These are phyloP conservation scores for Alviniconcha strummeri DNA, from an alignment of 2,888 invertebrate genomes.

Conservation along the genomic window DNA sequence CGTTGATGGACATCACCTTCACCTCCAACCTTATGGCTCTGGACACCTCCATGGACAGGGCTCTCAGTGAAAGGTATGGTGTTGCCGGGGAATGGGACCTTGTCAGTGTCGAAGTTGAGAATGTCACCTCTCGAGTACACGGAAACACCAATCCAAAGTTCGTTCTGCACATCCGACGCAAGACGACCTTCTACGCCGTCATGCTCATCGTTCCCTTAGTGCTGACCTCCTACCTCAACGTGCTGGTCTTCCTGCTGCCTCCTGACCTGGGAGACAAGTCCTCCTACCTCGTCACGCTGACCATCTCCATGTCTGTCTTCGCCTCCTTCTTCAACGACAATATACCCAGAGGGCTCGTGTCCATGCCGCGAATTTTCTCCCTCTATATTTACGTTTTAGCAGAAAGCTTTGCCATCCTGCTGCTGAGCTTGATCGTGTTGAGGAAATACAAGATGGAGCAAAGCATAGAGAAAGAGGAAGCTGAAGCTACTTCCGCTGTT, in stretches of 20 bases:
- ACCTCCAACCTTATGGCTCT: background rate
- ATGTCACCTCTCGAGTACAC: no score
- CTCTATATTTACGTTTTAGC: background rate
- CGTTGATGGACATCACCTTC: background rate
- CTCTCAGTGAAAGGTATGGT: background rate
- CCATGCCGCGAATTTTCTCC: background rate
- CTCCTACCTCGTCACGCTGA: conserved; percentile 23
- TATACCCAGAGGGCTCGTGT: background rate
- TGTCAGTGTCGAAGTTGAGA: background rate
- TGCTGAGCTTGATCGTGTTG: background rate
- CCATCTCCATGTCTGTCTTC: conserved; percentile 24
- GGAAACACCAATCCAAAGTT: background rate
- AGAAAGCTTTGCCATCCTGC: background rate
- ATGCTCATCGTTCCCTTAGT: conserved; percentile 1
- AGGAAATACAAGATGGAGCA: background rate
- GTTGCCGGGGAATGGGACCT: conserved; percentile 12
- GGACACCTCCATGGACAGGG: background rate
- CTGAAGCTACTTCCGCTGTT: background rate
- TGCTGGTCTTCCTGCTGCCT: conserved; percentile 19
- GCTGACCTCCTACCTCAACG: conserved; percentile 16
- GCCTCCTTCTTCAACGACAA: conserved; percentile 1
- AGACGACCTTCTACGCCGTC: background rate
- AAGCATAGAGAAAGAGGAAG: background rate
- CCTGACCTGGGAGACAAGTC: conserved; percentile 8
- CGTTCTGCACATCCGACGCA: background rate